phyloP scores from a whole-genome alignment of 2,113 vertebrate genomes.

The Copsychus sechellarum region DNA sequence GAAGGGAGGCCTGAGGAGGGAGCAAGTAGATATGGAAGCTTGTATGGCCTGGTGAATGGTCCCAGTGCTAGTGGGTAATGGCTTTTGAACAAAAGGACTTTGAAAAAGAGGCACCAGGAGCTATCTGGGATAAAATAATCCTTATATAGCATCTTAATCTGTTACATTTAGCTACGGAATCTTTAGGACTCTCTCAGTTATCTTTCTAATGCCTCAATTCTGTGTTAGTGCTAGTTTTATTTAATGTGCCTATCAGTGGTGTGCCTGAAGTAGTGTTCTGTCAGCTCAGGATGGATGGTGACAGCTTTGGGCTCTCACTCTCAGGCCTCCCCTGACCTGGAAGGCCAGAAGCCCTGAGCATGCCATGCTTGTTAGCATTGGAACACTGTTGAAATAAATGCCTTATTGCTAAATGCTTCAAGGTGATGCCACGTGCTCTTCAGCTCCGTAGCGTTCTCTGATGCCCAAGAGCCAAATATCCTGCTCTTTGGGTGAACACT shows the following conservation, averaged over 20 bases:
- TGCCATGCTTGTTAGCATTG: neutral
- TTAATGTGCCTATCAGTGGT: neutral
- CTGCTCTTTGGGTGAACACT: neutral
- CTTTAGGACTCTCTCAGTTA: neutral
- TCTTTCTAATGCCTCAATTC: neutral
- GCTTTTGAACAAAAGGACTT: neutral
- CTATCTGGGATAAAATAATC: neutral
- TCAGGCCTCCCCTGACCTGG: neutral
- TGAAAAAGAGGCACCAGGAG: neutral
- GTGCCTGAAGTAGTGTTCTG: neutral
- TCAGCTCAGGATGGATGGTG: neutral
- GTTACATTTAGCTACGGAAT: neutral
- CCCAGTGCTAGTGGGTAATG: neutral
- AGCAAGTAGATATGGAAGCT: neutral
- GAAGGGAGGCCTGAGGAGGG: neutral
- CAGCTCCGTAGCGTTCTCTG: accelerated
- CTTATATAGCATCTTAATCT: neutral
- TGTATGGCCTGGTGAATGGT: neutral
- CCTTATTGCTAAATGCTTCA: neutral
- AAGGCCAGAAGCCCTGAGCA: neutral
- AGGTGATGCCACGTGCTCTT: neutral
- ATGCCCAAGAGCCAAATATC: neutral
- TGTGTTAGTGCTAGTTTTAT: neutral
- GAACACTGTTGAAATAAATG: neutral
- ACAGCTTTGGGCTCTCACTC: neutral